These are phyloP conservation scores for Notamacropus eugenii DNA, from an alignment of 2,797 vertebrate genomes.

Conservation along the genomic window DNA sequence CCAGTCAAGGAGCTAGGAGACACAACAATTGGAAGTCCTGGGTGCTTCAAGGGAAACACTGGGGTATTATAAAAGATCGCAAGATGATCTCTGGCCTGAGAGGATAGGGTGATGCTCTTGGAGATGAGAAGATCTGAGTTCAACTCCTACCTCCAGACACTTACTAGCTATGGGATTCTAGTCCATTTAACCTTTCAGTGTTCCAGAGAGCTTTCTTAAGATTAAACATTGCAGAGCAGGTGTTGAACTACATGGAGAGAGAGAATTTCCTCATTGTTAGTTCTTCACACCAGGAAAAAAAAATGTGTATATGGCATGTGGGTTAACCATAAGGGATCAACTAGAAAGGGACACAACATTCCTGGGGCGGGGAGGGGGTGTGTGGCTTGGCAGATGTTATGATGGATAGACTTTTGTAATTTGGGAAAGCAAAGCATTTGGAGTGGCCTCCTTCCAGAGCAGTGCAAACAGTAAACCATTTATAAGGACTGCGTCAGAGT, in stretches of 20 bases:
- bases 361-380: background rate
- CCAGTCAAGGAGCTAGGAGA: background rate
- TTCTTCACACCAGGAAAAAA: background rate
- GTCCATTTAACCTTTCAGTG: background rate
- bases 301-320: background rate
- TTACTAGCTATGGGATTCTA: background rate
- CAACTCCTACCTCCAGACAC: background rate
- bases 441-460: constrained; percentile 80
- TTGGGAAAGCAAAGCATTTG: constrained; percentile 83
- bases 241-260: background rate
- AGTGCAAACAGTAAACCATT: constrained; percentile 82
- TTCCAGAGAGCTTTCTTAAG: background rate
- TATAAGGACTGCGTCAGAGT: constrained; percentile 85
- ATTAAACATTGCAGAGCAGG: background rate
- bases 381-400: constrained; percentile 75
- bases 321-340: background rate
- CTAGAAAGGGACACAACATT: constrained; percentile 63
- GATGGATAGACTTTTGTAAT: constrained; percentile 83
- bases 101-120: too few relatives aligned
- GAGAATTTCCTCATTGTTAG: background rate
- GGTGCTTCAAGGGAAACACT: background rate
- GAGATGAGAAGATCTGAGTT: background rate
- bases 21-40: background rate
- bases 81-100: background rate
- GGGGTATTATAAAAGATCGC: background rate